Base-by-base conservation (phyloP, 2,888 invertebrate species). In the Torymus tubicola region DNA sequence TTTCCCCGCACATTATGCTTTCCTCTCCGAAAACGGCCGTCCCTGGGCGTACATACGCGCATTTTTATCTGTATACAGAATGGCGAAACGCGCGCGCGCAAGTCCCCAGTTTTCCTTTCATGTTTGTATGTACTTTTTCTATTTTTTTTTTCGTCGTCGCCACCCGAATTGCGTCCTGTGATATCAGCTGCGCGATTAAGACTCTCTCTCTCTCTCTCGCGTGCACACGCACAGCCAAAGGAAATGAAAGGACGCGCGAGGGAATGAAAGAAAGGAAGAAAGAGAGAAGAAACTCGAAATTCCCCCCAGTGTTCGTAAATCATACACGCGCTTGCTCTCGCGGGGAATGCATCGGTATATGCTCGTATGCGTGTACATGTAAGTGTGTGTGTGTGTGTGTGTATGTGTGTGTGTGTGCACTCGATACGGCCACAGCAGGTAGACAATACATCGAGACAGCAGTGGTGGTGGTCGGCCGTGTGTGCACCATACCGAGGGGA, bases 121-220 rank as follows among this genome's bases (percentile, higher is more conserved):
- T 78, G 31, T 58, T 58, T 24, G n/a, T 12, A 1, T 42, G 21
- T 14, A 12, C 42, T 14, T 50, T 11, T 10, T 63, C 10, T 50
- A n/a, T 53, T 73, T 72, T 60, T 13, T 53, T 16, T 69, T 31
- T 21, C 21, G 21, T 21, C 42, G 42, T 67, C 71, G 18, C 55
- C 50, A n/a, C 12, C 21, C 53, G 52, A 42, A 69, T 70, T 50
- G 16, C 73, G 63, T 31, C 31, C 14, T 80, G 71, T 80, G 75
- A 80, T 80, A 80, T 80, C 80, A 80, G 80, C 80, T 80, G 80
- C 71, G 71, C 71, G 80, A 80, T 80, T 80, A 80, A 80, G 75
- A 14, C 75, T 75, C 58, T 58, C 14, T 61, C 4, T 31, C 31
- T 1, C 8, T 5, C 42, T 1, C 42, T 5, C 8, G 42, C 8